Evolutionary conservation across 1,140 invertebrate species (phyloP), one percentile per base, ranked within the genome.

Genomic region (Drosophila persimilis): DNA sequence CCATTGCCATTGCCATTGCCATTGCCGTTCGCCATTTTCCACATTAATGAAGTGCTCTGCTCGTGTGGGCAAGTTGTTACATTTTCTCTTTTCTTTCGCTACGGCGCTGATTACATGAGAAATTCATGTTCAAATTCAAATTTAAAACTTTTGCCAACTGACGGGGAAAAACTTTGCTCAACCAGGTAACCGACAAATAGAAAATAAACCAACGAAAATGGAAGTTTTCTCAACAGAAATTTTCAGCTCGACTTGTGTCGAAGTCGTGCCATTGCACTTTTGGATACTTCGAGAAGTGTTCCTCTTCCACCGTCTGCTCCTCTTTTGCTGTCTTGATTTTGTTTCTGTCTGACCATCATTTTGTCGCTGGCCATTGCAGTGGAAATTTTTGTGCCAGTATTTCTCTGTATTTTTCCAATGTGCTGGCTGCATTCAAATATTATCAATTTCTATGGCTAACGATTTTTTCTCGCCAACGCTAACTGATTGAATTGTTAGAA

Each of bases 401-500:
- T 60, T 62, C 24, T n/a, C 24, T 43, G 20, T 67, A 47, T 71
- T 59, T 73, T 61, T 54, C 43, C 77, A 80, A 77, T 80, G 73
- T 45, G 70, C 73, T 85, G 29, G 8, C 31, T 31, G 78, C 83
- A 86, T 88, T 86, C 83, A 88, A 86, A 86, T 86, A 83, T 86
- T 88, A 88, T 86, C 83, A 83, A 88, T 69, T 76, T 55, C 46
- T 65, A 52, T 47, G 55, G 70, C 59, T 74, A 73, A 64, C 69
- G 70, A 54, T 76, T 69, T 70, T 39, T 57, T 56, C 48, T 70
- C 60, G 73, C 46, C 74, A 64, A 57, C 60, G 71, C 77, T 83
- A 88, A 86, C 83, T 86, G 83, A 86, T 86, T 86, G 83, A 86
- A 86, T 86, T 86, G 83, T 88, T 88, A 88, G 74, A 86, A 72